Conservation (phyloP, 2,797 vertebrate species). For the Spondyliosoma cantharus region DNA sequence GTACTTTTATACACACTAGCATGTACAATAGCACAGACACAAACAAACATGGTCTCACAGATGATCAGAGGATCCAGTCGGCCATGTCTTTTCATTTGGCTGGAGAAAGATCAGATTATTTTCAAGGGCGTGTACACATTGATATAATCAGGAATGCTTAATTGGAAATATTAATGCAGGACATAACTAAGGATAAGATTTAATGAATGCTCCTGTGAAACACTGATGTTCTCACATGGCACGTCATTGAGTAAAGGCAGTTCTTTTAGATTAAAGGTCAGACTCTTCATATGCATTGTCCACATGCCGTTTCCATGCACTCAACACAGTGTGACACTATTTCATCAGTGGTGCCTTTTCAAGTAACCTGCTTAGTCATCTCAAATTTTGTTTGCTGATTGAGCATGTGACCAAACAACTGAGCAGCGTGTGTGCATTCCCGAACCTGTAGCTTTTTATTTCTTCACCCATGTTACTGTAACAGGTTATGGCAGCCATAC, state of each 20-base stretch:
- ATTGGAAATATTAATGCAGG: slow-evolving; percentile 66
- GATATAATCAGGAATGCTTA: slow-evolving; percentile 62
- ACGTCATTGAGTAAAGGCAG: slow-evolving; percentile 41
- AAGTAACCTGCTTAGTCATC: background rate
- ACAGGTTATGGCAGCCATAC: too few species aligned
- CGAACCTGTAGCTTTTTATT: too few species aligned
- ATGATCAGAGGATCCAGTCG: slow-evolving; percentile 38
- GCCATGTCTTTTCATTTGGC: slow-evolving; percentile 43
- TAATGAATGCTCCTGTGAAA: slow-evolving; percentile 41
- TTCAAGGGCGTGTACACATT: slow-evolving; percentile 60
- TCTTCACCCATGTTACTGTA: too few species aligned
- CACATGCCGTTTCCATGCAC: background rate
- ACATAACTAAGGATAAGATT: slow-evolving; percentile 39
- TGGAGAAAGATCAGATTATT: slow-evolving; percentile 53
- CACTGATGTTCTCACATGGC: slow-evolving; percentile 26
- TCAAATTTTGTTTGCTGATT: slow-evolving; percentile 8
- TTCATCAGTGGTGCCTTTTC: background rate
- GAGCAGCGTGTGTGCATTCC: too few species aligned
- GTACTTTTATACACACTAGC: slow-evolving; percentile 23
- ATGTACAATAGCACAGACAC: slow-evolving; percentile 29
- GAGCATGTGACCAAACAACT: background rate
- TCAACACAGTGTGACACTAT: background rate
- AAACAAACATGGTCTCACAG: slow-evolving; percentile 16
- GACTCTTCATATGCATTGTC: slow-evolving; percentile 20
- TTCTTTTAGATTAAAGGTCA: slow-evolving; percentile 56